These are phyloP conservation scores for Nematopogon swammerdamellus DNA, from an alignment of 2,888 invertebrate genomes.

Conservation along the genomic window DNA sequence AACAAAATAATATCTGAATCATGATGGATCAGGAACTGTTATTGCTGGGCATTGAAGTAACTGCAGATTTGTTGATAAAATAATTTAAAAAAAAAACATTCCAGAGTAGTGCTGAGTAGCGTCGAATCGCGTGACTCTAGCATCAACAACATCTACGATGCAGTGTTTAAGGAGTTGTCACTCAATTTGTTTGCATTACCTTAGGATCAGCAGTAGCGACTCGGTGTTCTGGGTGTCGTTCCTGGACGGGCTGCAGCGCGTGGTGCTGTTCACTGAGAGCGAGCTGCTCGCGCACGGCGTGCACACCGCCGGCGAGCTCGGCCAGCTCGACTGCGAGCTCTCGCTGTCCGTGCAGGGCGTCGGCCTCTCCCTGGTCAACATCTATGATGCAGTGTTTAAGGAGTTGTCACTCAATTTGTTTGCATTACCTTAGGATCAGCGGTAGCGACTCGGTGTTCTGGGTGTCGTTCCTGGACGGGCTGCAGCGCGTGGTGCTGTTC, in stretches of 20 bases:
- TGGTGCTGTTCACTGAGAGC: slow-evolving; percentile 83
- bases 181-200: no score
- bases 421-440: no score
- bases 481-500: slow-evolving; percentile 88
- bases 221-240: slow-evolving; percentile 81
- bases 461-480: slow-evolving; percentile 92
- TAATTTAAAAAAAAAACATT: not conserved
- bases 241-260: slow-evolving; percentile 89
- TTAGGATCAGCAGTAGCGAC: slow-evolving; percentile 6
- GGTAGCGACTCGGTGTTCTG: slow-evolving; percentile 56
- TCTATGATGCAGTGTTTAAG: no score
- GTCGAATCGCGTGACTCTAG: no score
- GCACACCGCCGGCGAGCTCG: slow-evolving; percentile 74
- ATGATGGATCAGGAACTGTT: not conserved
- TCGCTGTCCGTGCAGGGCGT: slow-evolving; percentile 81
- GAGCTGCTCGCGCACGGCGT: slow-evolving; percentile 69
- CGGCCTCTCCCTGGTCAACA: slow-evolving; percentile 88
- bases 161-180: no score
- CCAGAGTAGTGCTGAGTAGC: no score
- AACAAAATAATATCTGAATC: no score
- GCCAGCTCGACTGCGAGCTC: slow-evolving; percentile 46
- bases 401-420: no score
- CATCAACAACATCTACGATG: no score
- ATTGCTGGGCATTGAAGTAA: not conserved
- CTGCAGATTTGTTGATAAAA: not conserved